Evolutionary conservation across 2,113 vertebrate genomes (phyloP), one percentile per base, ranked within the genome.

Genomic region (Perca flavescens): DNA sequence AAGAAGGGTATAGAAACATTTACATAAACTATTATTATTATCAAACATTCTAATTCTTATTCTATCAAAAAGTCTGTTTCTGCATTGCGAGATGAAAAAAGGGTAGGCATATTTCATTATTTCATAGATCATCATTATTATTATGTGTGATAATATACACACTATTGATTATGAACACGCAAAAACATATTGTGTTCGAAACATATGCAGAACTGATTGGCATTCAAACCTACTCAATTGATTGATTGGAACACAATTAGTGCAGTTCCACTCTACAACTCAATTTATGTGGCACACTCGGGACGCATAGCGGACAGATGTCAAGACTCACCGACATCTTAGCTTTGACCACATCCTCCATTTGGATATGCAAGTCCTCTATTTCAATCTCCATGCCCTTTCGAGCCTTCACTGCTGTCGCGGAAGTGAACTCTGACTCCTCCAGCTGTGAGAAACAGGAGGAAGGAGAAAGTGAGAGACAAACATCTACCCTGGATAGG

Each of bases 321-420:
- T 43, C 21, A 64, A 34, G 72, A 84, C 97, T 96, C 86, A 99
- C 98, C 68, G 95, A 95, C 16, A 96, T 94, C 94, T 99, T 99
- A 69, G 96, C 89, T 91, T 98, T 99, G 91, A 95, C 87, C 9
- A 99, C 95, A 76, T 99, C 98, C 0, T 99, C 98, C 1, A 99
- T 98, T 94, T 99, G 98, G 79, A 99, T 93, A 84, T 99, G 98
- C 65, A 99, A 93, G 94, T 99, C 98, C 90, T 99, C 98, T 0
- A 99, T 98, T 94, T 99, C 98, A 83, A 97, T 93, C 90, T 99
- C 98, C 97, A 99, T 98, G 31, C 96, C 95, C 92, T 99, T 99
- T n/a, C 98, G 96, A 5, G 97, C 96, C 90, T 99, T 99, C 34
- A 99, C 97, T 0, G 98, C 96, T 0, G 97, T 95, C 0, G 97